These are phyloP conservation scores for Rhimphoctona megacephalus DNA, from an alignment of 2,888 invertebrate species.

Conservation along the genomic window DNA sequence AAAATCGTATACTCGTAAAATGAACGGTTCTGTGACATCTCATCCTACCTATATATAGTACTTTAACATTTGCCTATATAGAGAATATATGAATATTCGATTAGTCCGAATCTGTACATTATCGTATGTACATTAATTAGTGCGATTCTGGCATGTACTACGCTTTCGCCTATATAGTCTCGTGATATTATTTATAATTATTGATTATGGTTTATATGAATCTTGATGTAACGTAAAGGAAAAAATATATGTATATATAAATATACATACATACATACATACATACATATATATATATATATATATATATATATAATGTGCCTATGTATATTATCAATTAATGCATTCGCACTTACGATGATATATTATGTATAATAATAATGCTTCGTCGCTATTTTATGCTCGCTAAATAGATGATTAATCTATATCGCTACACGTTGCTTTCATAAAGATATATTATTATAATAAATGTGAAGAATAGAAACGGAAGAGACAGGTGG, in stretches of 20 bases:
- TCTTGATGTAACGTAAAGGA: conserved; percentile 27
- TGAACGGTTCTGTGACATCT: conserved; percentile 22
- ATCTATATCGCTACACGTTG: conserved; percentile 68
- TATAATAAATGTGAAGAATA: conserved; percentile 68
- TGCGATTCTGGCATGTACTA: conserved; percentile 66
- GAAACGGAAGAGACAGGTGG: conserved; percentile 67
- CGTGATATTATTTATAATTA: conserved; percentile 65
- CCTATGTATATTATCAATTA: conserved; percentile 55
- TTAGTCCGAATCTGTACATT: conserved; percentile 55
- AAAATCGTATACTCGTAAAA: conserved; percentile 24
- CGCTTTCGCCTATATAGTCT: conserved; percentile 70
- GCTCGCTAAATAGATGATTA: conserved; percentile 67
- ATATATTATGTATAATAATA: conserved; percentile 52
- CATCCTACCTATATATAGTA: conserved; percentile 43
- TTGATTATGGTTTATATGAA: conserved; percentile 41
- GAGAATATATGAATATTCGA: conserved; percentile 31
- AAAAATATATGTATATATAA: conserved; percentile 17
- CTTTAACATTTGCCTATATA: conserved; percentile 9
- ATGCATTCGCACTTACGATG: conserved; percentile 67
- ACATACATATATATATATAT: background rate
- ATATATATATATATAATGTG: conserved; percentile 42
- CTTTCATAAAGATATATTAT: conserved; percentile 69
- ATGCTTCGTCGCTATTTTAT: conserved; percentile 66
- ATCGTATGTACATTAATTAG: conserved; percentile 62
- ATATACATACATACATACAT: too few species aligned